Evolutionary conservation across 1,140 invertebrate genomes (phyloP).

Genomic region (Orussus abietinus): DNA sequence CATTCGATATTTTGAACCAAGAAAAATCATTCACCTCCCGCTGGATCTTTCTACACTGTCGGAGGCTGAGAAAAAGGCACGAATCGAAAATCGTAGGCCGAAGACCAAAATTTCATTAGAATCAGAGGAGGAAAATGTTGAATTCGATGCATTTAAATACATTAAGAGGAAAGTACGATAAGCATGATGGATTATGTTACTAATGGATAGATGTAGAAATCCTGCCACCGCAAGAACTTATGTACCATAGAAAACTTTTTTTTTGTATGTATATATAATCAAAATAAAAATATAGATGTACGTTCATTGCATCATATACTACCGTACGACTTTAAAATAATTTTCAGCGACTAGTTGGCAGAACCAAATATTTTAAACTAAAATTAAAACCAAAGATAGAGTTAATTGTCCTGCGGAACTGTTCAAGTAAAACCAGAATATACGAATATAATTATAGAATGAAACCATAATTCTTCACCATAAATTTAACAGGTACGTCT

Average conservation of each 20-base stretch:
- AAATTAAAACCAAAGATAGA: too few species aligned
- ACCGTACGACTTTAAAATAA: too few species aligned
- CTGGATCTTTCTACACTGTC: slow-evolving; percentile 67
- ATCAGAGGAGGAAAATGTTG: slow-evolving; percentile 71
- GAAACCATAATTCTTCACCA: background rate
- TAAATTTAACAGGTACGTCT: slow-evolving; percentile 6
- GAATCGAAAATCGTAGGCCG: slow-evolving; percentile 67
- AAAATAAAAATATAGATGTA: slow-evolving; percentile 6
- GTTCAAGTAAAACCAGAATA: too few species aligned
- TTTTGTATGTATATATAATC: too few species aligned
- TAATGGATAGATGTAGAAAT: background rate
- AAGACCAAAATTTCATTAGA: slow-evolving; percentile 69
- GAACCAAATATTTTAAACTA: too few species aligned
- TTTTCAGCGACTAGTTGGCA: too few species aligned
- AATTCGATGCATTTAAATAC: slow-evolving; percentile 75
- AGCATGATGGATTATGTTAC: slow-evolving; percentile 7
- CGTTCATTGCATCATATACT: background rate
- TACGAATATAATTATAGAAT: too few species aligned
- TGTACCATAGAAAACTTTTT: slow-evolving; percentile 1
- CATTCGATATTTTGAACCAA: slow-evolving; percentile 77
- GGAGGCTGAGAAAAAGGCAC: slow-evolving; percentile 64
- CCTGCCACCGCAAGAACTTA: too few species aligned
- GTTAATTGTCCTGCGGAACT: too few species aligned
- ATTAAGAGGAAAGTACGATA: slow-evolving; percentile 51
- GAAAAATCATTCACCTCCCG: slow-evolving; percentile 81